Percentiles rank a stretch among this genome's conserved stretches.
phyloP scores from a whole-genome alignment of 1,140 invertebrate genomes.

The Cherax quadricarinatus region DNA sequence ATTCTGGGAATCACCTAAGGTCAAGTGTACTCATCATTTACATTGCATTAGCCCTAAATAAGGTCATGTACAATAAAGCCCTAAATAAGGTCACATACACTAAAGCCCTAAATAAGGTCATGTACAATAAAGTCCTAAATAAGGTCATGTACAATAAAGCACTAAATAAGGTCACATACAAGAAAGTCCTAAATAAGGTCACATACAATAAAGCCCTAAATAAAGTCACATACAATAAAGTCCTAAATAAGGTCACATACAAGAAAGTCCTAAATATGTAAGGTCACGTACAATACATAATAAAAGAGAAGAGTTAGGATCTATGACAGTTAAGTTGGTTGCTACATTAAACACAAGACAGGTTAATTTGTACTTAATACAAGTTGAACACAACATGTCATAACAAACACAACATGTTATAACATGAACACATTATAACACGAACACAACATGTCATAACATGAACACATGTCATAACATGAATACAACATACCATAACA shows the following conservation, averaged over 20 bases:
- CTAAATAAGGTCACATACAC: too few species aligned
- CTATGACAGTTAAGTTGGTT: too few species aligned
- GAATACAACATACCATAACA: not conserved
- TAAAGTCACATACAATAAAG: not conserved
- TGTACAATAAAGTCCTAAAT: not conserved
- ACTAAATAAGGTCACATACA: not conserved
- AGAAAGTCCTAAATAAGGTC: not conserved
- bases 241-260: not conserved
- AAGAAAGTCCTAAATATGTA: too few species aligned
- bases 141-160: too few species aligned
- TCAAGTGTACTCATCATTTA: not conserved
- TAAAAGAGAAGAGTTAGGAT: too few species aligned
- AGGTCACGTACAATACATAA: too few species aligned
- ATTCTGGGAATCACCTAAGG: not conserved
- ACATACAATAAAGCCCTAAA: not conserved
- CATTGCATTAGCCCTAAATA: not conserved
- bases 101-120: not conserved
- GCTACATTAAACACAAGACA: not conserved
- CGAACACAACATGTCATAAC: not conserved
- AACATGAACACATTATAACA: not conserved
- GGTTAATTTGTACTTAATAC: constrained; percentile 13
- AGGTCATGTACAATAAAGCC: too few species aligned
- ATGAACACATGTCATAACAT: too few species aligned
- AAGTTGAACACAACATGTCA: not conserved
- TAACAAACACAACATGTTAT: too few species aligned